Base-by-base conservation (phyloP, 2,113 vertebrate genomes). In the Motacilla tschutschensis region DNA sequence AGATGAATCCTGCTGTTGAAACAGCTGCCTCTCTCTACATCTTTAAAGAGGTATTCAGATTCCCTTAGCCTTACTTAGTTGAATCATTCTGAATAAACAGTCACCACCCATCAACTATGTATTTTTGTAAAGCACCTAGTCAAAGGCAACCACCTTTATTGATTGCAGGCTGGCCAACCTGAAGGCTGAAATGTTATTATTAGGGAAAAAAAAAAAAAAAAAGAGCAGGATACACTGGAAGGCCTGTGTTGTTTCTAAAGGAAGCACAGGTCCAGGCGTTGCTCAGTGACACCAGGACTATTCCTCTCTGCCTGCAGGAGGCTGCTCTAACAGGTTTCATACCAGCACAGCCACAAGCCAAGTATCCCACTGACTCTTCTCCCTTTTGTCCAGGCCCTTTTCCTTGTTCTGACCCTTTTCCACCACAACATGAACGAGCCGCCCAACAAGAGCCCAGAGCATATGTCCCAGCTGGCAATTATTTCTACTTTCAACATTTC, bases 1-100 rank as follows among this genome's bases (percentile, higher is more conserved):
- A 96, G 95, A 95, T 96, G 97, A 96, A 97, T 96, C 94, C 85
- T 60, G 71, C 87, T 89, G 85, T 95, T 94, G 93, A 94, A 95
- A 93, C 88, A 93, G 93, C 93, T 91, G 63, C 93, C 63, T 91
- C 85, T 79, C 93, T 83, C 91, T 38, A 2, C 79, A 94, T 95
- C 93, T 95, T 93, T 69, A 85, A 93, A 73, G 91, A 96, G 86
- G 92, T 69, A 96, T 96, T 97, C 94, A 90, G 94, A 95, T 94
- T 96, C 96, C 94, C 94, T 88, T 43, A 86, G 95, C 95, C 93
- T 94, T 92, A 95, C 96, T 93, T 85, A 94, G 96, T 94, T 96
- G 97, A 97, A 96, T 97, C 96, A 97, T 93, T 92, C 96, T 96
- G 96, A 97, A 97, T 97, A 98, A 98, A 97, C 96, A 97, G 93